phyloP scores from a whole-genome alignment of 2,797 vertebrate genomes.

The Manis javanica region DNA sequence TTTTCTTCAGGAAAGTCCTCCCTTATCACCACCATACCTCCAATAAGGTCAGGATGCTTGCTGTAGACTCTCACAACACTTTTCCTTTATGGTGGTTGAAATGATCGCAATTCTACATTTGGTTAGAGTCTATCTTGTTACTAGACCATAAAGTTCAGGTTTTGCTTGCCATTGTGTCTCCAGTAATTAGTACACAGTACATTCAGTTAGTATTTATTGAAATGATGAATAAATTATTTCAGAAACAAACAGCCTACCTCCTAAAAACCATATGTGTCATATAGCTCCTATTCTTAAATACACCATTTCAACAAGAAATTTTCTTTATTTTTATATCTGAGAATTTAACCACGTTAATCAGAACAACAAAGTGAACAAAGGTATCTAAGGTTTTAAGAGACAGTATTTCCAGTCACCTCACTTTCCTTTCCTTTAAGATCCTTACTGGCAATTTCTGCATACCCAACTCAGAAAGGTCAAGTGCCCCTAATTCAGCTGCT shows the following conservation, averaged over 20 bases:
- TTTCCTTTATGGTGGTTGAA: background rate
- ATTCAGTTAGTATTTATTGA: slow-evolving; percentile 47
- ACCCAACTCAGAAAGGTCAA: slow-evolving; percentile 74
- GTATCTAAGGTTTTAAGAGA: background rate
- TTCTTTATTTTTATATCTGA: slow-evolving; percentile 11
- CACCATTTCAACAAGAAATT: slow-evolving; percentile 37
- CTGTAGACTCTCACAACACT: background rate
- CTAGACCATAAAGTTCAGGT: background rate
- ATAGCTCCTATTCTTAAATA: background rate
- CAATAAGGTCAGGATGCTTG: background rate
- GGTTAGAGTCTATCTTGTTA: background rate
- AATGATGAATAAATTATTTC: slow-evolving; percentile 35
- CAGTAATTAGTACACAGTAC: background rate
- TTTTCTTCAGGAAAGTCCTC: background rate
- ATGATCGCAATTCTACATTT: background rate
- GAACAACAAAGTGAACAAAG: slow-evolving; percentile 39
- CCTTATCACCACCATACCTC: background rate
- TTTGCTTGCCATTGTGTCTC: background rate
- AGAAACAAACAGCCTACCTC: background rate
- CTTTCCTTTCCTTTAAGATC: slow-evolving; percentile 45
- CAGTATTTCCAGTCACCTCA: background rate
- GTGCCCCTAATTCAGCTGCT: slow-evolving; percentile 56
- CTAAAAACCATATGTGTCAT: background rate
- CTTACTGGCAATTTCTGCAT: slow-evolving; percentile 64
- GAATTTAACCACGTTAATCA: slow-evolving; percentile 20